Conservation (phyloP, 35 echinoderm and acorn worm genomes). For the Diadema setosum region DNA sequence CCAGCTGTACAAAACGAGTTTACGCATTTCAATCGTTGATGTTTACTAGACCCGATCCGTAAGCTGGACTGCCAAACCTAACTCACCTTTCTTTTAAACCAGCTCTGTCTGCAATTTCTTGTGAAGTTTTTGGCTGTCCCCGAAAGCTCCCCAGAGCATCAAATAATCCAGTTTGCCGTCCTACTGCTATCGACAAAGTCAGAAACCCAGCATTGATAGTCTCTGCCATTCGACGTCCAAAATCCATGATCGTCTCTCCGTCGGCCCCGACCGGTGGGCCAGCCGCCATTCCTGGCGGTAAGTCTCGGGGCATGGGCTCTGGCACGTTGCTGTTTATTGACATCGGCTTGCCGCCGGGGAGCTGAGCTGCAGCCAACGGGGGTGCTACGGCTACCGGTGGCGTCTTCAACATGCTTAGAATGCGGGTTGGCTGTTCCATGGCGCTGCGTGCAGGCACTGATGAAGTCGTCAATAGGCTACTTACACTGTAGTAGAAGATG, state of each 20-base stretch:
- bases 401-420: background rate
- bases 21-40: background rate
- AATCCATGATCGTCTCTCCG: conserved; percentile 51
- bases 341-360: background rate
- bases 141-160: conserved; percentile 55
- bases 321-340: conserved; percentile 24
- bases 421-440: background rate
- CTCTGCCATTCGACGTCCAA: conserved; percentile 76
- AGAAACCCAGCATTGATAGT: conserved; percentile 80
- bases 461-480: too few relatives aligned
- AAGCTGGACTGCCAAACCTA: background rate
- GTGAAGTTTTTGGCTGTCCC: conserved; percentile 77
- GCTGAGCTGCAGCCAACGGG: background rate
- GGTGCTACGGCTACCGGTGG: background rate
- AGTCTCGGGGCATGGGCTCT: background rate
- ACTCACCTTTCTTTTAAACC: conserved; percentile 96
- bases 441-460: too few relatives aligned
- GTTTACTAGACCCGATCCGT: background rate
- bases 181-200: conserved; percentile 69
- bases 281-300: conserved; percentile 45
- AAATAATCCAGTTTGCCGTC: conserved; percentile 80
- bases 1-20: background rate
- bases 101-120: conserved; percentile 89
- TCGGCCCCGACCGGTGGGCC: conserved; percentile 15
- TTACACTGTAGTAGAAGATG: too few relatives aligned